Base-by-base conservation (phyloP, 2,113 vertebrate species). In the Myrmophylax atrothorax region DNA sequence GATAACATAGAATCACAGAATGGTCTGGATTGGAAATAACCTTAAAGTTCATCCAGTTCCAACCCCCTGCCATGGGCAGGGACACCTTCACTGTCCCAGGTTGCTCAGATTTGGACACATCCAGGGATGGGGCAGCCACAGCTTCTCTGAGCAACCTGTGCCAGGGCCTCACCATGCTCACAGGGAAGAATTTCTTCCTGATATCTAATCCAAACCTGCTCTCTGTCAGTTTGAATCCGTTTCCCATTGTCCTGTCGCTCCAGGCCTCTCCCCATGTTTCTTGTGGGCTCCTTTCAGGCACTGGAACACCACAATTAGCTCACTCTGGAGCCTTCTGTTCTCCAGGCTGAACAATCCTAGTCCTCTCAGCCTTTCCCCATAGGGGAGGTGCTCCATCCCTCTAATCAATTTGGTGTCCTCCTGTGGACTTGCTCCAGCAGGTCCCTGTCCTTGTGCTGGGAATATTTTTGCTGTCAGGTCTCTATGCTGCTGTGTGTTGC, bases 71-170 rank as follows among this genome's bases (percentile, higher is more conserved):
- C 12, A 9, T 9, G 15, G 14, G 3, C 26, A 66, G 37, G 44
- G 42, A 23, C 12, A 24, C 8, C 7, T 14, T 2, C 44, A 16
- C 6, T 1, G 28, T 1, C 0, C 3, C 31, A 58, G 26, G 22
- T 2, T 58, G 25, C 35, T 64, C 50, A 19, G 18, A 50, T 6
- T 66, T 18, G 42, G 11, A 3, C 58, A 42, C 14, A 56, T 5
- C 20, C 14, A 31, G 31, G 42, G 42, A 42, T 55, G 35, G 49
- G 24, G 28, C 33, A 70, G 1, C n/a, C 49, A 40, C 24, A 35
- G 11, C 22, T 63, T 33, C 59, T 37, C 37, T 33, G 53, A 17
- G 7, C 11, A 22, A 2, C 5, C 53, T 37, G 31, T 59, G 31
- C 20, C 62, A 49, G n/a, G 0, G 29, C 25, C 35, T 59, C 33